Evolutionary conservation across 2,113 vertebrate genomes (phyloP).

Genomic region (Nansenia antarctica): DNA sequence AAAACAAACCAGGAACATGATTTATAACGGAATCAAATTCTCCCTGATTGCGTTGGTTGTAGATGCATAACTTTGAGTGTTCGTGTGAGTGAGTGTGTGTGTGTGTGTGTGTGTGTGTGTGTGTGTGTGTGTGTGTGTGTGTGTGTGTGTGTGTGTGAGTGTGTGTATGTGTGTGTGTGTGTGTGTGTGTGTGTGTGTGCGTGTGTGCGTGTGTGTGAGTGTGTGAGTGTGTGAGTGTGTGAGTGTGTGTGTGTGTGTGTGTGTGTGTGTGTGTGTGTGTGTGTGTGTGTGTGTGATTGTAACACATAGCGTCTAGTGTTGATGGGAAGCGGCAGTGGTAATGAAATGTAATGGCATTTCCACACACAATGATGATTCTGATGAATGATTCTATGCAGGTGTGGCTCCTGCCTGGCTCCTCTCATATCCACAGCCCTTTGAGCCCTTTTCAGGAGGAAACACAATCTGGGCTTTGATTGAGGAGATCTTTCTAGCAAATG

Average conservation of each 20-base stretch:
- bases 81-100: neutral
- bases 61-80: conserved; percentile 56
- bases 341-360: conserved; percentile 43
- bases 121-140: neutral
- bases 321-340: neutral
- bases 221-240: neutral
- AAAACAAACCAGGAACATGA: conserved; percentile 48
- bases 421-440: neutral
- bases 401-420: neutral
- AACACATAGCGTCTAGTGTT: too few relatives aligned
- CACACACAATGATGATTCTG: conserved; percentile 23
- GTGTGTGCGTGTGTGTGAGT: conserved; percentile 3
- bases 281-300: neutral
- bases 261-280: too few relatives aligned
- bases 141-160: neutral
- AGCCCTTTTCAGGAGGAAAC: neutral
- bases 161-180: too few relatives aligned
- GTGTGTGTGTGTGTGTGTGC: too few relatives aligned
- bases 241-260: neutral
- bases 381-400: conserved; percentile 11
- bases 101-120: neutral
- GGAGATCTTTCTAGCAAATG: neutral
- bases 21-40: conserved; percentile 52
- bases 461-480: neutral
- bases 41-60: conserved; percentile 18